These are phyloP conservation scores for Thera obeliscata DNA, from an alignment of 2,888 invertebrate genomes.

Conservation along the genomic window DNA sequence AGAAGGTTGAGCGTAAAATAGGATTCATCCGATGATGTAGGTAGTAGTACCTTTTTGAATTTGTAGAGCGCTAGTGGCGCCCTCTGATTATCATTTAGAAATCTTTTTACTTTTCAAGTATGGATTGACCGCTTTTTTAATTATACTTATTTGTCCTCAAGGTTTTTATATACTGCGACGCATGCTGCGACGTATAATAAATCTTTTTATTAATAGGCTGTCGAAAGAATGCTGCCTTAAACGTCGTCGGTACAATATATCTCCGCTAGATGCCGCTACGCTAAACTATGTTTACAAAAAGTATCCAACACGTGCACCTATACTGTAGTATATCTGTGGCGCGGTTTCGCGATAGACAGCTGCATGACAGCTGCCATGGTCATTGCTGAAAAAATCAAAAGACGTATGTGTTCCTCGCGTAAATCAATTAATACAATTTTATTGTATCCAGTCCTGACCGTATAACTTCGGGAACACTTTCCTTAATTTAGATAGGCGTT, in stretches of 20 bases:
- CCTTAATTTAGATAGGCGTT: slow-evolving; percentile 17
- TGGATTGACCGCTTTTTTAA: no score
- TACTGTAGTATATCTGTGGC: slow-evolving; percentile 50
- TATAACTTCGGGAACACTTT: slow-evolving; percentile 21
- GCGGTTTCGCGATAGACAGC: slow-evolving; percentile 55
- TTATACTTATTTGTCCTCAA: no score
- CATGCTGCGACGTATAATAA: no score
- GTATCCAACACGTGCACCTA: slow-evolving; percentile 36
- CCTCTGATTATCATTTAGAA: no score
- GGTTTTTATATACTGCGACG: no score
- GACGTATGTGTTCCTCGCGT: slow-evolving; percentile 2
- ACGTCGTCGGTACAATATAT: slow-evolving; percentile 5
- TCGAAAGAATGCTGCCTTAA: neutral
- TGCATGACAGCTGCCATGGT: slow-evolving; percentile 57
- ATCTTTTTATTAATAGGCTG: no score
- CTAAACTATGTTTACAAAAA: slow-evolving; percentile 38
- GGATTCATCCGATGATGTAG: neutral
- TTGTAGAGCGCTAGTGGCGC: neutral
- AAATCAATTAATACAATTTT: slow-evolving; percentile 10
- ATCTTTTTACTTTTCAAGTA: no score
- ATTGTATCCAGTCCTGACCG: slow-evolving; percentile 33
- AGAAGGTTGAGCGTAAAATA: neutral
- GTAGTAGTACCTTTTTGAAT: neutral
- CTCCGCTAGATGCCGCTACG: slow-evolving; percentile 56
- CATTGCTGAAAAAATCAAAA: slow-evolving; percentile 50